Evolutionary conservation across 2,797 vertebrate genomes (phyloP), one percentile per base, ranked within the genome.

Genomic region (Sebastes paucispinis): DNA sequence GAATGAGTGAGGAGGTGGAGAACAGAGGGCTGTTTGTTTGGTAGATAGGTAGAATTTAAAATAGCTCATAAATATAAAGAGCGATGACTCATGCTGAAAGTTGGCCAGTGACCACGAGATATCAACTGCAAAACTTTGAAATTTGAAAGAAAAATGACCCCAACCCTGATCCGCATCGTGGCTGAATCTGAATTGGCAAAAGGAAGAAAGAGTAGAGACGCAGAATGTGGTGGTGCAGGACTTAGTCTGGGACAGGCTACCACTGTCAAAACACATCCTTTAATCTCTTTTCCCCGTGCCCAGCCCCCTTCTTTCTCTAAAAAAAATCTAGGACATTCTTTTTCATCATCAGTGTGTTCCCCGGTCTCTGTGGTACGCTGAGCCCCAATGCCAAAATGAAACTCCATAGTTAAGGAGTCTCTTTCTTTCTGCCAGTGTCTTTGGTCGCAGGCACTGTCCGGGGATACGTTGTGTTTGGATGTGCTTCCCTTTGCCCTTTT

Each of bases 261-360:
- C 79, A 73, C 90, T 89, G 88, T 94, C 89, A 93, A 92, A 93
- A 91, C 89, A 89, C 54, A 86, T 90, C 86, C 88, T 92, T 92
- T 93, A 92, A 91, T 94, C 91, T 91, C 77, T 64, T 81, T 78
- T 82, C 73, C 84, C 79, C 8, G 16, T 73, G 69, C 82, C 72
- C 88, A 80, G 63, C 86, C 91, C 75, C 85, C 66, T 86, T 86
- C 85, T 89, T 86, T 87, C 89, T 82, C 80, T 89, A 79, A 81
- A 52, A 52, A 43, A 92, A 92, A 94, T 94, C 92, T 94, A 88
- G 92, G 91, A 88, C 92, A 90, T 86, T 90, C 86, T 91, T 91
- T 92, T 94, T 95, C 87, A 91, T 92, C 88, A 91, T 89, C 83
- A 86, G 55, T 86, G 79, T 83, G 86, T 89, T 89, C 76, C 77